Evolutionary conservation across 2,888 invertebrate species (phyloP).

Genomic region (Digitonthophagus gazella): DNA sequence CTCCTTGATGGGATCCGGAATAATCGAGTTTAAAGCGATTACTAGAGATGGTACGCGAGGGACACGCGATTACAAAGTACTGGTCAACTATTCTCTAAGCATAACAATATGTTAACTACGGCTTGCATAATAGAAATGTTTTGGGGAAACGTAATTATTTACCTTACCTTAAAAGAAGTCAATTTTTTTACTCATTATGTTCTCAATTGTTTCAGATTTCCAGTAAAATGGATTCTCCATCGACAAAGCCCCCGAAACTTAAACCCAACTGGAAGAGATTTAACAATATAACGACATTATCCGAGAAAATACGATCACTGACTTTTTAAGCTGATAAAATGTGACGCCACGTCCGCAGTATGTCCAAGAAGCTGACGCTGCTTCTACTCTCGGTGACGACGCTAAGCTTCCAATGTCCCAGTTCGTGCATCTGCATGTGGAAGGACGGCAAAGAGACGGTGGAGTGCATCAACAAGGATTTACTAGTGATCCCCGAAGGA

Average conservation of each 20-base stretch:
- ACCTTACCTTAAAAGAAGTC: no score
- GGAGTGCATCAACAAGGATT: conserved; percentile 77
- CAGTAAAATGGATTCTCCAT: neutral
- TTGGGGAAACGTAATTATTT: no score
- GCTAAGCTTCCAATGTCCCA: conserved; percentile 59
- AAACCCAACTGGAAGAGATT: neutral
- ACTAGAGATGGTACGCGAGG: neutral
- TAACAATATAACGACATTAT: neutral
- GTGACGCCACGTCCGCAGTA: conserved; percentile 21
- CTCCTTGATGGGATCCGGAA: neutral
- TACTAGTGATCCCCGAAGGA: conserved; percentile 74
- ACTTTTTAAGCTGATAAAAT: conserved; percentile 10
- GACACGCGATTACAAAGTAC: neutral
- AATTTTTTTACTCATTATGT: no score
- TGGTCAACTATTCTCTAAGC: no score
- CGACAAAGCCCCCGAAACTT: neutral
- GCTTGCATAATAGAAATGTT: no score
- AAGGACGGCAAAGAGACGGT: conserved; percentile 89
- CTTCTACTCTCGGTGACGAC: conserved; percentile 21
- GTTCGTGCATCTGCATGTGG: conserved; percentile 86
- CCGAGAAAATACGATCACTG: neutral
- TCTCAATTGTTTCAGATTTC: neutral
- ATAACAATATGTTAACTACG: no score
- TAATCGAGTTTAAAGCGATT: neutral
- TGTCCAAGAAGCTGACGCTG: conserved; percentile 23